These are phyloP conservation scores for Hypothenemus hampei DNA, from an alignment of 1,140 invertebrate genomes.

Conservation along the genomic window DNA sequence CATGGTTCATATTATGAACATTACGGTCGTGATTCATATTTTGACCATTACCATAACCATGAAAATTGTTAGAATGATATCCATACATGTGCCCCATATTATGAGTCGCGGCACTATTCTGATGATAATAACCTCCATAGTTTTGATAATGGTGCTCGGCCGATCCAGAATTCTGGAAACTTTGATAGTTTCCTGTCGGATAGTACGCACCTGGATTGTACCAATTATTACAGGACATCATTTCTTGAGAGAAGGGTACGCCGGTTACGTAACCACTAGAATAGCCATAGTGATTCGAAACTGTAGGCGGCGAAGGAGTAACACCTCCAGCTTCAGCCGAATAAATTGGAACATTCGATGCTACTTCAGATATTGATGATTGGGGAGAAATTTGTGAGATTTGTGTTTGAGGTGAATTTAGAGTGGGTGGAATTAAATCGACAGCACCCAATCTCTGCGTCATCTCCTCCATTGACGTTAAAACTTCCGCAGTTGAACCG, in stretches of 20 bases:
- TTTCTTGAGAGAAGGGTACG: not conserved
- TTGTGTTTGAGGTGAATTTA: conserved; percentile 7
- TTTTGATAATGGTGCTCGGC: no score
- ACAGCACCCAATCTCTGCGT: conserved; percentile 1
- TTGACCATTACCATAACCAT: no score
- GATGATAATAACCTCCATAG: no score
- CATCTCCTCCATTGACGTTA: conserved; percentile 11
- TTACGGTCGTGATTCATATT: no score
- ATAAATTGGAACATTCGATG: conserved; percentile 29
- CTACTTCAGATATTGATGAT: not conserved
- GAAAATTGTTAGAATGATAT: no score
- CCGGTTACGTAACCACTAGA: no score
- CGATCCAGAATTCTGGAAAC: no score
- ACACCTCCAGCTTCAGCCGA: conserved; percentile 58
- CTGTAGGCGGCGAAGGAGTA: conserved; percentile 49
- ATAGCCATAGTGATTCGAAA: not conserved
- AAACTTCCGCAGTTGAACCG: conserved; percentile 33
- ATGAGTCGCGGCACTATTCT: no score
- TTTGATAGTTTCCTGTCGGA: no score
- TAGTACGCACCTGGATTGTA: no score
- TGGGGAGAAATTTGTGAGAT: conserved; percentile 18
- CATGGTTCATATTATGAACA: no score
- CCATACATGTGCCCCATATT: no score
- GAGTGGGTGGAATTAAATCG: not conserved
- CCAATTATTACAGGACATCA: conserved; percentile 8